These are phyloP conservation scores for Holocentrus rufus DNA, from an alignment of 2,797 vertebrate genomes.

Conservation along the genomic window DNA sequence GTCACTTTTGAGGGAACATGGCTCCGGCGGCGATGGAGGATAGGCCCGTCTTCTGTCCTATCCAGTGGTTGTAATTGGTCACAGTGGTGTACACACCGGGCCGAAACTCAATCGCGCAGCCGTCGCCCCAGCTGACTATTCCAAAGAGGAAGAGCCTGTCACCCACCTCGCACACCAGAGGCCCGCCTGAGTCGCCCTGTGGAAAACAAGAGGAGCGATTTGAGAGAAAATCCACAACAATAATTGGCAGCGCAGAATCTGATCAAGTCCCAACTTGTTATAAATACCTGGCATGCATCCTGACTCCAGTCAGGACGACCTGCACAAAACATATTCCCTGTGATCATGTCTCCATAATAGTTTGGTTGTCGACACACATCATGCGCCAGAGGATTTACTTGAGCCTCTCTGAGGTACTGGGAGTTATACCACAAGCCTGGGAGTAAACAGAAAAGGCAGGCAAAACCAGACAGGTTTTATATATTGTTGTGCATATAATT, in stretches of 20 bases:
- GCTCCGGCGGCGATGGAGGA: conserved; percentile 42
- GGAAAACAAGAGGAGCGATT: not conserved
- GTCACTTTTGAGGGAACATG: conserved; percentile 68
- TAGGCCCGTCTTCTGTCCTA: conserved; percentile 74
- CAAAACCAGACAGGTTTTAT: not conserved
- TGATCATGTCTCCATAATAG: conserved; percentile 83
- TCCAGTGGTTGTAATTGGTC: conserved; percentile 89
- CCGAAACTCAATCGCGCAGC: conserved; percentile 82
- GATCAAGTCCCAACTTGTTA: conserved; percentile 1
- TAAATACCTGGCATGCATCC: conserved; percentile 88
- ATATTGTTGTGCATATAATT: too few relatives aligned
- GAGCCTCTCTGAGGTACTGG: conserved; percentile 83
- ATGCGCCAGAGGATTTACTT: conserved; percentile 83
- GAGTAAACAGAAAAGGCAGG: not conserved
- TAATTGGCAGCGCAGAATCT: rapidly evolving
- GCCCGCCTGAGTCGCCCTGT: conserved; percentile 96
- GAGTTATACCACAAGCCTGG: conserved; percentile 79
- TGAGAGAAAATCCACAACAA: not conserved
- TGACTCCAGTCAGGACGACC: conserved; percentile 83
- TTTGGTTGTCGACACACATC: conserved; percentile 77
- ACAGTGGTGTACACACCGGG: conserved; percentile 95
- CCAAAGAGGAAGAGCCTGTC: conserved; percentile 85
- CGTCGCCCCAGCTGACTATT: conserved; percentile 93
- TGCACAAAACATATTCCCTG: conserved; percentile 91
- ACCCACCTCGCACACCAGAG: conserved; percentile 84